phyloP scores from a whole-genome alignment of 2,113 vertebrate genomes.

The Phyllostomus discolor region DNA sequence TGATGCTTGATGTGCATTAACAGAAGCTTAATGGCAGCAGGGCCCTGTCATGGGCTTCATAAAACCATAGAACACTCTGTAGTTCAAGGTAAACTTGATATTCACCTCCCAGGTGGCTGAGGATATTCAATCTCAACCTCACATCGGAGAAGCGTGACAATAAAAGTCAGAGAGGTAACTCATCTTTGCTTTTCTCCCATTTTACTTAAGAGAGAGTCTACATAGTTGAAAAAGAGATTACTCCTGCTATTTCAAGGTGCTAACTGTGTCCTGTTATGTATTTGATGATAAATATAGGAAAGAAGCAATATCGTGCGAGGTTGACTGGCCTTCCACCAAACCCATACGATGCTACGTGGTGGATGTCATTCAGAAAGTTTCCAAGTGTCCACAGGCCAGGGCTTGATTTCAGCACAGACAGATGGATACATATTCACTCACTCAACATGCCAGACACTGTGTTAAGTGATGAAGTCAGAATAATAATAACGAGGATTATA shows the following conservation, averaged over 20 bases:
- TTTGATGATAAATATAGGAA: background rate
- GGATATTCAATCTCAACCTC: background rate
- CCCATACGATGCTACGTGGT: background rate
- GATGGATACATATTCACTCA: background rate
- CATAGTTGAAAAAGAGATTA: background rate
- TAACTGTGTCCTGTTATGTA: background rate
- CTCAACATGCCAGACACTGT: background rate
- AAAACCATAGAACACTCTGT: background rate
- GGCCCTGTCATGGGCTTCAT: background rate
- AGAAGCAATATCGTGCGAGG: background rate
- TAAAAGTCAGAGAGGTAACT: background rate
- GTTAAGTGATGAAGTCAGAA: slow-evolving; percentile 16
- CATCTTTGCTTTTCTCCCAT: background rate
- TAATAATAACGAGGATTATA: background rate
- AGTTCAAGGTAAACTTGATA: background rate
- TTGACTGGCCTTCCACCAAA: background rate
- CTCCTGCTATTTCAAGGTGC: background rate
- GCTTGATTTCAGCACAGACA: background rate
- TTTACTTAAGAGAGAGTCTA: background rate
- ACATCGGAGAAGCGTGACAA: background rate
- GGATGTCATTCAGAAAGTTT: background rate
- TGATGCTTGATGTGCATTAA: background rate
- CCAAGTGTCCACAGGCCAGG: background rate
- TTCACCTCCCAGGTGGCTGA: background rate
- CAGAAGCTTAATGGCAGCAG: background rate